A percentile compares a stretch with the other conserved stretches of the same genome.
These are phyloP conservation scores for Burhinus oedicnemus DNA, from an alignment of 2,113 vertebrate genomes.

Conservation along the genomic window DNA sequence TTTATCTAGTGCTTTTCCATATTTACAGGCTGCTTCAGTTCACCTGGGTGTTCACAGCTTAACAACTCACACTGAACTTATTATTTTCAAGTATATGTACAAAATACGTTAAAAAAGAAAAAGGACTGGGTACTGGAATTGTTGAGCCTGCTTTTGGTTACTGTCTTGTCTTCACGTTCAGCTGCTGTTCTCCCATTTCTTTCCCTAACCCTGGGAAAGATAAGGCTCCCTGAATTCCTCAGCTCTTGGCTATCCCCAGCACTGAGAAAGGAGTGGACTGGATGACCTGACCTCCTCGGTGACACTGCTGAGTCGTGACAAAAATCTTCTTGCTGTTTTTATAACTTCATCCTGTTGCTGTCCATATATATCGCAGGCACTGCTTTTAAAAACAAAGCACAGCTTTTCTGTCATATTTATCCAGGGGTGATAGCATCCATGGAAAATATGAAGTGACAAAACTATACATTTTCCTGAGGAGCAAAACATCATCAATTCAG, in stretches of 20 bases:
- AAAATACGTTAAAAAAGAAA: not conserved
- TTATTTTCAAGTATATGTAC: not conserved
- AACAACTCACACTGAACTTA: not conserved
- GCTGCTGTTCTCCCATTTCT: not conserved
- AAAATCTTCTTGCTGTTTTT: not conserved
- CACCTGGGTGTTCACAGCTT: conserved; percentile 39
- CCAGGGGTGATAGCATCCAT: not conserved
- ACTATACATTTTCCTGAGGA: not conserved
- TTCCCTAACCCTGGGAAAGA: not conserved
- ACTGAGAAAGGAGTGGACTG: not conserved
- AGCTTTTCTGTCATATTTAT: not conserved
- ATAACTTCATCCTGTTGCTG: not conserved
- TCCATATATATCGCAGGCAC: not conserved
- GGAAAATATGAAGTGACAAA: not conserved
- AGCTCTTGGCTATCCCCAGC: not conserved
- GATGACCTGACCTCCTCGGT: not conserved
- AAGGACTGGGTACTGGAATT: not conserved
- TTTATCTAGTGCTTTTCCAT: not conserved
- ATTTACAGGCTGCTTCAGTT: not conserved
- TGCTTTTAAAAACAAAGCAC: not conserved
- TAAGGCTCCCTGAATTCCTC: not conserved
- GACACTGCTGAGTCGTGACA: not conserved
- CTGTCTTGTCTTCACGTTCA: not conserved
- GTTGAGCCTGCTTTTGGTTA: not conserved
- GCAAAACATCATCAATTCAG: not conserved